A percentile compares a stretch with the other conserved stretches of the same genome.
Evolutionary conservation across 92 coral and sea anemone species (phyloP).

Genomic region (Bergia sp.): DNA sequence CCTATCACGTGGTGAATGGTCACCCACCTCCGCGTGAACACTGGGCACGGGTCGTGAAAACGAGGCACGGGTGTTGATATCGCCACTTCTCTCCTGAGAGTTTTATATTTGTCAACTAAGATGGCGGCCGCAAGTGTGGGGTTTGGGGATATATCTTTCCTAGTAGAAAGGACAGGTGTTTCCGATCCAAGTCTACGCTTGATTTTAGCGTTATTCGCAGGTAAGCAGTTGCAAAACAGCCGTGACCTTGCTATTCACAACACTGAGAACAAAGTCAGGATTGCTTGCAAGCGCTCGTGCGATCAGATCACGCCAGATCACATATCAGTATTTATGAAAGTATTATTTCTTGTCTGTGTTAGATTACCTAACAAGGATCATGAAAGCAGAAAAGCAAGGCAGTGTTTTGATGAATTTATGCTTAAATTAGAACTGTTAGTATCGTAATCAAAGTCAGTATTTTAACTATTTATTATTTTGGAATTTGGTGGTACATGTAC

Average conservation of each 20-base stretch:
- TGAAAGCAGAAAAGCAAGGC: too few relatives aligned
- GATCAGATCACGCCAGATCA: not conserved
- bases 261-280: not conserved
- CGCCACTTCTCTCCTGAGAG: not conserved
- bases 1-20: too few relatives aligned
- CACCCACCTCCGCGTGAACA: not conserved
- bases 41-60: slow-evolving; percentile 6
- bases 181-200: slow-evolving; percentile 86
- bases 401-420: too few relatives aligned
- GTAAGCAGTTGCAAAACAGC: slow-evolving; percentile 42
- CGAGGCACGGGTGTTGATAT: not conserved
- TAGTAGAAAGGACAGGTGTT: slow-evolving; percentile 75
- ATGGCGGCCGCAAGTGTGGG: slow-evolving; percentile 79
- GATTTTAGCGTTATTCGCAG: slow-evolving; percentile 75
- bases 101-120: slow-evolving; percentile 12
- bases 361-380: not conserved
- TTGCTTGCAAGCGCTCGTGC: not conserved
- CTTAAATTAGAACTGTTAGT: too few relatives aligned
- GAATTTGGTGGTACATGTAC: too few relatives aligned
- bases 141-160: slow-evolving; percentile 74
- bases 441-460: too few relatives aligned
- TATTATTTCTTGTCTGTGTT: not conserved
- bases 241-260: not conserved
- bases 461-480: too few relatives aligned
- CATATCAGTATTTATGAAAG: too few relatives aligned